Evolutionary conservation across 1,140 invertebrate species (phyloP), one percentile per base, ranked within the genome.

Genomic region (Macrocentrus cingulum): DNA sequence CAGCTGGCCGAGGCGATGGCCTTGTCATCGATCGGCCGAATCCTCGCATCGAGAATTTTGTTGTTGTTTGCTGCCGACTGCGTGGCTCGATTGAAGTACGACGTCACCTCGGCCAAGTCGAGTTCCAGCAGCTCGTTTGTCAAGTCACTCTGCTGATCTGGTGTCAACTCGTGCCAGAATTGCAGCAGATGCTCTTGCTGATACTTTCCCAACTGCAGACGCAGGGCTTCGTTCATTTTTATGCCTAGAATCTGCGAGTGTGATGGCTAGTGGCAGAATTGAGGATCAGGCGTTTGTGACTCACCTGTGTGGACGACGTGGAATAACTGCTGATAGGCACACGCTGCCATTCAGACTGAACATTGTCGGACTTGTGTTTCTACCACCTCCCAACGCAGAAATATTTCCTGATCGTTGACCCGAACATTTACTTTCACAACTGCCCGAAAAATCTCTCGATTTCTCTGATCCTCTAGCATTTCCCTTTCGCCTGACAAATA

Each of bases 131-230:
- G 82, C 67, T 92, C 89, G 9, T 79, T 66, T 1, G 79, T 65
- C 32, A 91, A 75, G 19, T 79, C 66, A 29, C 83, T 66, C 59
- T 83, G 84, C 66, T 95, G 84, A 42, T 85, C 79, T 4, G 87
- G 80, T 16, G 76, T 80, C 1, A 97, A 69, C 59, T 87, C 82
- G 57, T 88, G 81, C 90, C 90, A 96, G 77, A 92, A 97, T 66
- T 87, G 83, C 5, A 97, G 72, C 56, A 98, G 79, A 76, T 98
- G 95, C 51, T 89, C 86, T 80, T 98, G 95, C 5, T 63, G 20
- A 25, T 66, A 66, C 6, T 62, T 57, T 7, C 49, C 16, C 0
- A 76, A 25, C 41, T 65, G 60, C 0, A 20, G 2, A 45, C 48
- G 61, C 6, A 69, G 16, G 4, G 46, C 54, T 20, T 66, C 62